Percentiles rank a stretch among this genome's conserved stretches.
Conservation (phyloP, 2,797 vertebrate genomes). For the Tangara arthus region DNA sequence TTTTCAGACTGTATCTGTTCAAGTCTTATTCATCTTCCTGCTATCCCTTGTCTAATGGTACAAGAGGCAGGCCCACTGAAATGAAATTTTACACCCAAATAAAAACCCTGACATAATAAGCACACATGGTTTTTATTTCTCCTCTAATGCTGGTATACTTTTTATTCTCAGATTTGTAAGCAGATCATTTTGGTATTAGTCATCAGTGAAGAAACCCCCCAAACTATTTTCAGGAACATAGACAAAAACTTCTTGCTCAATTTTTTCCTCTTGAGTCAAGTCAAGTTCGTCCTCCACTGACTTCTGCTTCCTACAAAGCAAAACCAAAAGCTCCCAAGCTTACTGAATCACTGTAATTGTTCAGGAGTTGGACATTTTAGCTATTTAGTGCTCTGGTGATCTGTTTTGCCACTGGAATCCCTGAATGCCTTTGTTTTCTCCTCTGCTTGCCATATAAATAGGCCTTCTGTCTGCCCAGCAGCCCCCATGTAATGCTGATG, state of each 20-base stretch:
- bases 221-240: background rate
- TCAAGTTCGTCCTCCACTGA: background rate
- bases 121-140: background rate
- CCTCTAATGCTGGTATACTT: background rate
- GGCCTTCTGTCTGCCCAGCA: constrained; percentile 34
- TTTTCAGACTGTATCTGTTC: background rate
- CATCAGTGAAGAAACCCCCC: background rate
- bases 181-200: background rate
- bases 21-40: background rate
- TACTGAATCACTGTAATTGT: constrained; percentile 32
- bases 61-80: background rate
- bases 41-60: background rate
- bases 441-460: constrained; percentile 23
- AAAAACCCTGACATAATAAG: background rate
- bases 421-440: constrained; percentile 24
- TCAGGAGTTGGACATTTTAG: constrained; percentile 16
- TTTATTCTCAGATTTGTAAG: background rate
- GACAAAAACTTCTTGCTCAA: background rate
- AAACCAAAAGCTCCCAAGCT: constrained; percentile 14
- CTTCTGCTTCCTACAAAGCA: background rate
- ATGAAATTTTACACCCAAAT: background rate
- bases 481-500: constrained; percentile 22
- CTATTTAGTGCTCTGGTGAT: constrained; percentile 43
- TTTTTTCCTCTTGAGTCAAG: background rate
- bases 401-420: constrained; percentile 7